Base-by-base conservation (phyloP, 2,113 vertebrate species). In the Catharus bicknelli region DNA sequence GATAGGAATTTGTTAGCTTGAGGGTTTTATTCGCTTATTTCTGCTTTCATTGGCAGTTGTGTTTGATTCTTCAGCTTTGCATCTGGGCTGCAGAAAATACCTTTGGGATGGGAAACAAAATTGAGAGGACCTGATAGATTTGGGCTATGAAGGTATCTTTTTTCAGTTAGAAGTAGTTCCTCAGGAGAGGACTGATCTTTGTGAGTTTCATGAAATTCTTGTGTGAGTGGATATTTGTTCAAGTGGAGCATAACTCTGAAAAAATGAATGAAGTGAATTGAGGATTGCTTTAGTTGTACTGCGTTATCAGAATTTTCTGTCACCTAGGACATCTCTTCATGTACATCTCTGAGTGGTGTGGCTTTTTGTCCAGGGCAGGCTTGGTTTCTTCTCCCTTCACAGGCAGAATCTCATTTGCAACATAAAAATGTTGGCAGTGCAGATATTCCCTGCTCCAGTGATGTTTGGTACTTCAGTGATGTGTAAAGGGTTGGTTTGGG, bases 401-500 rank as follows among this genome's bases (percentile, higher is more conserved):
- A 2, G 2, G 16, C 42, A 45, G 16, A 48, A 30, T 27, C 5
- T 61, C 16, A 29, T 75, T 45, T 61, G 22, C 15, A n/a, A 36
- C 51, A 34, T 40, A 72, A 20, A 45, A 80, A 22, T n/a, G 34
- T 40, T 45, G 45, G 16, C 34, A 47, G 7, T 61, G 36, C 19
- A 16, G 45, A 5, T 73, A 17, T 55, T 57, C 6, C 29, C 10
- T 0, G 0, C 30, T 76, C 23, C 42, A 34, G 55, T 73, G 19
- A 42, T 5, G 0, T 57, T 30, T 50, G 51, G 9, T 62, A 16
- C 22, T 62, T 80, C 0, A 0, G 10, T 3, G 1, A 26, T 45
- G 11, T 1, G 0, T 19, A 50, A n/a, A 32, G 16, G 5, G 5
- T 30, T 87, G 51, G 58, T 11, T 57, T 58, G 64, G 30, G 36